These are phyloP conservation scores for Trichonephila inaurata DNA, from an alignment of 1,140 invertebrate species.

Conservation along the genomic window DNA sequence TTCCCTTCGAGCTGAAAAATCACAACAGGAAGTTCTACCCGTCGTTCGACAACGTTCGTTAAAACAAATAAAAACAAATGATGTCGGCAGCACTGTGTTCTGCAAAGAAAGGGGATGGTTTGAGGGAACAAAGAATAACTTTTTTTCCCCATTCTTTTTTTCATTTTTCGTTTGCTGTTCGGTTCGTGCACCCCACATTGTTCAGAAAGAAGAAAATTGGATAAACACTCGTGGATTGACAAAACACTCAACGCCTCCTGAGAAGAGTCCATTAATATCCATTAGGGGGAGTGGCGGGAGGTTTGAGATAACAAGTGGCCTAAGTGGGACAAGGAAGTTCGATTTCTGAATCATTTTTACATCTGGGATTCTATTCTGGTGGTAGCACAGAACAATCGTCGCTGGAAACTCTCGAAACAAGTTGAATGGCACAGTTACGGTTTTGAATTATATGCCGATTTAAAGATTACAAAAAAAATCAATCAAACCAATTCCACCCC, in stretches of 20 bases:
- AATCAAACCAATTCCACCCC: too few species aligned
- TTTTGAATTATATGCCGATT: neutral
- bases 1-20: neutral
- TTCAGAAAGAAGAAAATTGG: slow-evolving; percentile 24
- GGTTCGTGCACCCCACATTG: neutral
- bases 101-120: neutral
- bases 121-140: neutral
- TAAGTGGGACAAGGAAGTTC: slow-evolving; percentile 25
- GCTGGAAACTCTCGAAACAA: neutral
- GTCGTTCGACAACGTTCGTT: neutral
- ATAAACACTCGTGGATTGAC: slow-evolving; percentile 46
- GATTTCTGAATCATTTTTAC: neutral
- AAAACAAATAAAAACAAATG: slow-evolving; percentile 46
- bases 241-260: slow-evolving; percentile 24
- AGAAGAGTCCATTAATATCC: slow-evolving; percentile 43
- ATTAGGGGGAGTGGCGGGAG: neutral
- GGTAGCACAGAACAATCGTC: neutral
- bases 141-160: neutral
- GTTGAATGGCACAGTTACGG: neutral
- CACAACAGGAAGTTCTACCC: neutral
- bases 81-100: neutral
- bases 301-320: slow-evolving; percentile 9
- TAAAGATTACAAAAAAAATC: too few species aligned
- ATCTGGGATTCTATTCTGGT: neutral
- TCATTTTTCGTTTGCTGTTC: too few species aligned